phyloP scores from a whole-genome alignment of 2,888 invertebrate genomes.

The Artemia sinica region DNA sequence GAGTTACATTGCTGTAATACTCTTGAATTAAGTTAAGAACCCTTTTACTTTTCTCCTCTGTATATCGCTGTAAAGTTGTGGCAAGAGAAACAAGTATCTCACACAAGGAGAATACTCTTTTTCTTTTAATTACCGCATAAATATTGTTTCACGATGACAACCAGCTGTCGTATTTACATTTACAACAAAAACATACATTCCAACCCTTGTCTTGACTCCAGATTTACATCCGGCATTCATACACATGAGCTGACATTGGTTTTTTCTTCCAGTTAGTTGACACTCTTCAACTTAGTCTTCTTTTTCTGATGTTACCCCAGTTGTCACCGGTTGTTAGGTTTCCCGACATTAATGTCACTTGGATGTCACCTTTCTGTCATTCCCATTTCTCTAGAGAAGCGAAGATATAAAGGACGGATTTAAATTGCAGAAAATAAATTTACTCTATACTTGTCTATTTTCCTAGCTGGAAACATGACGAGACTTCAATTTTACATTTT shows the following conservation, averaged over 20 bases:
- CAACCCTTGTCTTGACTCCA: too few species aligned
- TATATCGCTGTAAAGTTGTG: too few species aligned
- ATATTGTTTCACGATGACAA: too few species aligned
- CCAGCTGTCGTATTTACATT: too few species aligned
- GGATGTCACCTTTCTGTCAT: slow-evolving; percentile 10
- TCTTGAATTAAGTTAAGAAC: too few species aligned
- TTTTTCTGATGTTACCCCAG: neutral
- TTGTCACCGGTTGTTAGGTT: slow-evolving; percentile 13
- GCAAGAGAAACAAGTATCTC: too few species aligned
- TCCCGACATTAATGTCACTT: slow-evolving; percentile 13
- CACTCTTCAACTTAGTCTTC: slow-evolving; percentile 7
- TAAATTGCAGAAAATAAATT: slow-evolving; percentile 13
- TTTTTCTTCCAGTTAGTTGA: neutral
- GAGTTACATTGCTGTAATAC: too few species aligned
- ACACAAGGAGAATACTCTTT: too few species aligned
- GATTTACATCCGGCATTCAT: too few species aligned
- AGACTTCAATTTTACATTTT: neutral
- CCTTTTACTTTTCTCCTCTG: too few species aligned
- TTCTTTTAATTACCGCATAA: too few species aligned
- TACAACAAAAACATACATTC: too few species aligned
- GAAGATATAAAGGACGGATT: slow-evolving; percentile 14
- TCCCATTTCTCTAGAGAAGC: slow-evolving; percentile 13
- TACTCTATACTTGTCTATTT: slow-evolving; percentile 6
- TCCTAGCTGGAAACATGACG: slow-evolving; percentile 5
- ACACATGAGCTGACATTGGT: neutral